Conservation (phyloP, 2,113 vertebrate species). For the Tiliqua scincoides region DNA sequence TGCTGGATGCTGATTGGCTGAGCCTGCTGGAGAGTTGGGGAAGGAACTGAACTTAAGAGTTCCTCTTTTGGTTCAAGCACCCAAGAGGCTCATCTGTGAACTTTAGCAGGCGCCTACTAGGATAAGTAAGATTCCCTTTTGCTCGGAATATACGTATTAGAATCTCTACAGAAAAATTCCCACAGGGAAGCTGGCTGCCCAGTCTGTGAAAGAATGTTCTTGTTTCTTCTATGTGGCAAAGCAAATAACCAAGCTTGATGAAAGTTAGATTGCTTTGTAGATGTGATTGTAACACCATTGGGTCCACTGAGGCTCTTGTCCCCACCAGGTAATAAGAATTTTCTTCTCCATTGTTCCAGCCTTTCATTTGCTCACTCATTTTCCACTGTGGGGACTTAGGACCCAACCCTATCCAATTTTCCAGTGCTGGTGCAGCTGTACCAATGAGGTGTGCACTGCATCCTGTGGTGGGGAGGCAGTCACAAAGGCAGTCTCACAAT, state of each 20-base stretch:
- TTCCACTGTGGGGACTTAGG: not conserved
- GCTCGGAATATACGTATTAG: not conserved
- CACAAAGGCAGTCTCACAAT: too few relatives aligned
- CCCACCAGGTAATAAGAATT: not conserved
- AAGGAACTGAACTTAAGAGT: not conserved
- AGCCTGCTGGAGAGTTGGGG: too few relatives aligned
- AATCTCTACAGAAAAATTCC: not conserved
- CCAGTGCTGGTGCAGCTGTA: too few relatives aligned
- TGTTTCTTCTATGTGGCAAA: not conserved
- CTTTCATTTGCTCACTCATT: not conserved
- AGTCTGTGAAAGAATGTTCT: not conserved
- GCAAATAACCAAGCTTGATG: not conserved
- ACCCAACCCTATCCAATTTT: too few relatives aligned
- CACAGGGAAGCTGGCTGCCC: not conserved
- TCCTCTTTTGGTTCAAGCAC: not conserved
- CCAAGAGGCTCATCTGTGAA: not conserved
- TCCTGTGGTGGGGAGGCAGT: too few relatives aligned
- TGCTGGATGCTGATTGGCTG: too few relatives aligned
- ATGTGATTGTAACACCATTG: not conserved
- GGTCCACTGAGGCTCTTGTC: not conserved
- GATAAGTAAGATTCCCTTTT: not conserved
- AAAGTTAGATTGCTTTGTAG: not conserved
- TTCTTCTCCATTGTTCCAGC: accelerated
- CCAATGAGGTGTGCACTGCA: too few relatives aligned
- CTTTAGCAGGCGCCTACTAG: not conserved